Evolutionary conservation across 2,888 invertebrate species (phyloP), one percentile per base, ranked within the genome.

Genomic region (Hermaeophaga mercurialis): DNA sequence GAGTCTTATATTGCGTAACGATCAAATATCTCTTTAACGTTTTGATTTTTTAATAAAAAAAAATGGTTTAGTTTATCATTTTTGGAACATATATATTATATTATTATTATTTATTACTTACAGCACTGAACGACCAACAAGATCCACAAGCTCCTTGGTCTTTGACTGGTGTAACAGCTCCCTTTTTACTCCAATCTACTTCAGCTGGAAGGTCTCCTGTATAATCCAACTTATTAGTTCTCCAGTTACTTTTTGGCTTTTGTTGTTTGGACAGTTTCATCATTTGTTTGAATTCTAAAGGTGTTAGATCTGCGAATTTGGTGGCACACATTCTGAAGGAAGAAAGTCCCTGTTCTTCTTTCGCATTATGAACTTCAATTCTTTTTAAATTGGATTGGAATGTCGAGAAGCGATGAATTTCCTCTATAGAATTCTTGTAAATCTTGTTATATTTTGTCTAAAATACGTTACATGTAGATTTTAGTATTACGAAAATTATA

Each of bases 41-140:
- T n/a, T n/a, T n/a, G n/a, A n/a, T n/a, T n/a, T n/a, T n/a, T n/a
- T n/a, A n/a, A n/a, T n/a, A n/a, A n/a, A n/a, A n/a, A n/a, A n/a
- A n/a, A n/a, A n/a, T n/a, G n/a, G n/a, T n/a, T n/a, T n/a, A n/a
- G n/a, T n/a, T n/a, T n/a, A n/a, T n/a, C n/a, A n/a, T n/a, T n/a
- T n/a, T n/a, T n/a, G n/a, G n/a, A n/a, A n/a, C n/a, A n/a, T n/a
- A n/a, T n/a, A n/a, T n/a, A n/a, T n/a, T n/a, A n/a, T n/a, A n/a
- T n/a, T n/a, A n/a, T n/a, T n/a, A n/a, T n/a, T n/a, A n/a, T n/a
- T n/a, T n/a, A n/a, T n/a, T 43, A 62, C 64, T 62, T 59, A 67
- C 67, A 15, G 64, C 26, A 47, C 62, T 58, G 41, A 65, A 69
- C 24, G 61, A 47, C 66, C 67, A 69, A 59, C 65, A 67, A 17